phyloP scores from a whole-genome alignment of 2,797 vertebrate genomes.

The Euthynnus affinis region DNA sequence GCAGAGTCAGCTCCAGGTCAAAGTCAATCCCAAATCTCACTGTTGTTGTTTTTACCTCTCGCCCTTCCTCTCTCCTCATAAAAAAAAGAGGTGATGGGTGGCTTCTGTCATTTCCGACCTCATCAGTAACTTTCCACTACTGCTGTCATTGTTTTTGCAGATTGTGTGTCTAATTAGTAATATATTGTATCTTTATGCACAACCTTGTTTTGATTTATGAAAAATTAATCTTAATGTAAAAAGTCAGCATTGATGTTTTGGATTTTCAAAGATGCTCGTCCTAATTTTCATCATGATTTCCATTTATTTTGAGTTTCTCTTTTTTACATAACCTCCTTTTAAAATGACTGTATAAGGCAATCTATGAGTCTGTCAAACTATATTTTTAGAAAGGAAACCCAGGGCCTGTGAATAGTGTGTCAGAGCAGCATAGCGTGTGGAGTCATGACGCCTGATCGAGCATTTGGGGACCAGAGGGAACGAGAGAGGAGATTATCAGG shows the following conservation, averaged over 20 bases:
- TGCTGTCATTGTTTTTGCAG: not conserved
- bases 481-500: conserved; percentile 72
- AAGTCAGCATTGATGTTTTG: not conserved
- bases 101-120: conserved; percentile 1
- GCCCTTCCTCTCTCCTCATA: not conserved
- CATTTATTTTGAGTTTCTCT: not conserved
- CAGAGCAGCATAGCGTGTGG: conserved; percentile 43
- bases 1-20: conserved; percentile 47
- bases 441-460: conserved; percentile 59
- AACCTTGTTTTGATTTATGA: not conserved
- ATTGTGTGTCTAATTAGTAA: not conserved
- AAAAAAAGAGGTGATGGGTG: conserved; percentile 19
- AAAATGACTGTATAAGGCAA: conserved; percentile 2
- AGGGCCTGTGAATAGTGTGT: conserved; percentile 9
- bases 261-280: no score
- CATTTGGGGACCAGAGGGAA: conserved; percentile 69
- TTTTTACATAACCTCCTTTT: not conserved
- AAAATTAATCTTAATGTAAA: not conserved
- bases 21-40: conserved; percentile 26
- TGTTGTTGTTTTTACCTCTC: conserved; percentile 22
- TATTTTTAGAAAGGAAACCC: conserved; percentile 18
- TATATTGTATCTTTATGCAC: no score
- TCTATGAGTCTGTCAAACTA: conserved; percentile 7
- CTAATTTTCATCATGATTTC: not conserved
- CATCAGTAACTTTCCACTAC: not conserved